Evolutionary conservation across 2,113 vertebrate genomes (phyloP).

Genomic region (Pangasianodon hypophthalmus): DNA sequence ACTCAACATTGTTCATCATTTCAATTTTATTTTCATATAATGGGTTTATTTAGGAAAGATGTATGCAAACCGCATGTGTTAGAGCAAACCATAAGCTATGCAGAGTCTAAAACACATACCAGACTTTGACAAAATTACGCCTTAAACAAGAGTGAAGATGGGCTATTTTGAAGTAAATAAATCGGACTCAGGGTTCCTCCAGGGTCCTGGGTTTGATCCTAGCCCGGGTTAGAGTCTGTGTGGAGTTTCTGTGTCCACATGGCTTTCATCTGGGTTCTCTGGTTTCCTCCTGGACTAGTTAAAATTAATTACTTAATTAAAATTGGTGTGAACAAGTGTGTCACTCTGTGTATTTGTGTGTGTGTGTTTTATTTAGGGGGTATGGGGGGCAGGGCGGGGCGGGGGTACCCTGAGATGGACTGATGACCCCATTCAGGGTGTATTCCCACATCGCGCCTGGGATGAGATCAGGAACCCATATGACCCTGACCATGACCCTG

Average conservation of each 20-base stretch:
- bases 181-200: background rate
- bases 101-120: background rate
- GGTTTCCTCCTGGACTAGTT: background rate
- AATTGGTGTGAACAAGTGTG: background rate
- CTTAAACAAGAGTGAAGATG: background rate
- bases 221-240: background rate
- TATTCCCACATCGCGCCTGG: background rate
- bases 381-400: too few relatives aligned
- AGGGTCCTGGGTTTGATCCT: background rate
- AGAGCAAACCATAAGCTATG: background rate
- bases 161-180: background rate
- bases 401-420: background rate
- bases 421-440: background rate
- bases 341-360: too few relatives aligned
- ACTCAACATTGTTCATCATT: background rate
- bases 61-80: background rate
- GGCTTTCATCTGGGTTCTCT: background rate
- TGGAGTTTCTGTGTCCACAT: background rate
- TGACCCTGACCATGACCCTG: background rate
- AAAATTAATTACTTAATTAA: background rate
- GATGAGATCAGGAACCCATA: background rate
- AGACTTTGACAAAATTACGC: background rate
- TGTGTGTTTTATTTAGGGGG: too few relatives aligned
- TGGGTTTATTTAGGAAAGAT: background rate
- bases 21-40: background rate